Percentiles rank a stretch among this genome's conserved stretches.
phyloP scores from a whole-genome alignment of 2,113 vertebrate species.

The Perognathus longimembris region DNA sequence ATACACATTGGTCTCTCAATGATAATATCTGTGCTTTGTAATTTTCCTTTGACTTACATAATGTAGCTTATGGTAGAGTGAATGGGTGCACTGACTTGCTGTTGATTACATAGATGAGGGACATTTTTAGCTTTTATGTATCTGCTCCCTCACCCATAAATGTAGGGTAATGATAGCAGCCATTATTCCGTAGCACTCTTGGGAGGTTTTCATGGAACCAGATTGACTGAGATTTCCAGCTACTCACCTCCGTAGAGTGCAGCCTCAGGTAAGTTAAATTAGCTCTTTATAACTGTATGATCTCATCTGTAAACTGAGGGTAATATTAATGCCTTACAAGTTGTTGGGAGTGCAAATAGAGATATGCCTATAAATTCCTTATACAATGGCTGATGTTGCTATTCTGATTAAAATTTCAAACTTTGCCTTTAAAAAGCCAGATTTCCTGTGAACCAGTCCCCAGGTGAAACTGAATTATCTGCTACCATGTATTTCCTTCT shows the following conservation, averaged over 20 bases:
- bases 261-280: constrained; percentile 4
- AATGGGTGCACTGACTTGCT: neutral
- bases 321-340: neutral
- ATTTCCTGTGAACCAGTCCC: neutral
- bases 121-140: neutral
- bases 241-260: neutral
- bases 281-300: neutral
- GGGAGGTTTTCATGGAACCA: constrained; percentile 9
- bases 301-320: neutral
- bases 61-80: neutral
- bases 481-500: constrained; percentile 25
- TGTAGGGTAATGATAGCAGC: neutral
- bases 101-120: neutral
- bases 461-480: constrained; percentile 12
- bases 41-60: neutral
- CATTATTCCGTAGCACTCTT: neutral
- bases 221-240: neutral
- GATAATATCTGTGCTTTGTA: constrained; percentile 10
- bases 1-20: neutral
- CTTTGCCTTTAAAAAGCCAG: constrained; percentile 1
- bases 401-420: constrained; percentile 45
- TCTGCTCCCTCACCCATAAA: constrained; percentile 29
- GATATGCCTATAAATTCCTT: neutral
- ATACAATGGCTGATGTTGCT: constrained; percentile 16
- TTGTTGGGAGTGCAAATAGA: neutral